Conservation (phyloP, 2,797 vertebrate genomes). For the Hemitrygon akajei region DNA sequence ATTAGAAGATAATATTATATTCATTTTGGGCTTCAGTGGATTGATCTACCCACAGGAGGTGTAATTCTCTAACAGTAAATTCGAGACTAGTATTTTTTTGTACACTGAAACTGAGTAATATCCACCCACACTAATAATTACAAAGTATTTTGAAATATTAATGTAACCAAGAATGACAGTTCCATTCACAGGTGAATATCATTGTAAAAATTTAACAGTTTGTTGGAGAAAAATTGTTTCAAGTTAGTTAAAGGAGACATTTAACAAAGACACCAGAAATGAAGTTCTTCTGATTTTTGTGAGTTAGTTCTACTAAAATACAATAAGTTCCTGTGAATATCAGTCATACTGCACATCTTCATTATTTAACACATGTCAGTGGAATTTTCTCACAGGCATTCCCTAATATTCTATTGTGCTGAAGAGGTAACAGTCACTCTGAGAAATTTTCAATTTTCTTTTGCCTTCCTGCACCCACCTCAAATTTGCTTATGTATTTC, state of each 20-base stretch:
- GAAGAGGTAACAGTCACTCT: background rate
- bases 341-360: background rate
- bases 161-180: constrained; percentile 10
- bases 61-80: background rate
- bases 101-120: background rate
- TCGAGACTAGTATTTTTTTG: background rate
- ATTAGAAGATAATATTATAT: background rate
- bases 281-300: background rate
- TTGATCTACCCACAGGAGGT: background rate
- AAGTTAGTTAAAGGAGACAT: background rate
- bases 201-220: background rate
- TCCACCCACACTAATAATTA: constrained; percentile 32
- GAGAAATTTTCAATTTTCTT: background rate
- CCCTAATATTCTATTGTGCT: background rate
- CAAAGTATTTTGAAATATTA: background rate
- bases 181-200: background rate
- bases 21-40: background rate
- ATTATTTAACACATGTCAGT: background rate
- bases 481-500: background rate
- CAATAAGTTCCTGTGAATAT: background rate
- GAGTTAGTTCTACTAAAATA: too few species aligned
- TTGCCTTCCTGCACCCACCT: background rate
- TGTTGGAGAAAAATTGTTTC: background rate
- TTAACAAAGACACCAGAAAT: background rate
- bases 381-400: background rate